These are phyloP conservation scores for Cervus canadensis DNA, from an alignment of 2,113 vertebrate species.

Conservation along the genomic window DNA sequence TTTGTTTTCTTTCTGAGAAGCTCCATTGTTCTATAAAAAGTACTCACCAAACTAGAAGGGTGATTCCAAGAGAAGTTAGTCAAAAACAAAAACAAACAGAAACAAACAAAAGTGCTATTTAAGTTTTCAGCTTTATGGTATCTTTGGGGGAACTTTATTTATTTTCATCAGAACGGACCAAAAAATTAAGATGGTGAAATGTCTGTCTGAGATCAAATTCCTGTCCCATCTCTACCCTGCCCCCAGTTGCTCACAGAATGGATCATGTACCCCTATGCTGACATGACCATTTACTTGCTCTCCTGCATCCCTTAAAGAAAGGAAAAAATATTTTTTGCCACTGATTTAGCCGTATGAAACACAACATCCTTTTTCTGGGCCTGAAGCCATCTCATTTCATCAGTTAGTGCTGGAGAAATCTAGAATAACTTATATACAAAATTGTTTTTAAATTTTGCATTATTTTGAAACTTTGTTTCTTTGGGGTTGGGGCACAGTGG, in stretches of 20 bases:
- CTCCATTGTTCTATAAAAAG: too few relatives aligned
- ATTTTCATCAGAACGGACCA: not conserved
- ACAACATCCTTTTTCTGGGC: not conserved
- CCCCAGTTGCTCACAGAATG: not conserved
- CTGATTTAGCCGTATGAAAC: not conserved
- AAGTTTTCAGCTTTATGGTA: too few relatives aligned
- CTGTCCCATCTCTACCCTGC: not conserved
- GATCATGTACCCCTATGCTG: not conserved
- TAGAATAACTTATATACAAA: not conserved
- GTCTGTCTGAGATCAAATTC: not conserved
- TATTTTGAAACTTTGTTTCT: not conserved
- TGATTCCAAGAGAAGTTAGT: too few relatives aligned
- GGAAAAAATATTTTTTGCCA: not conserved
- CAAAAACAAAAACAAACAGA: too few relatives aligned
- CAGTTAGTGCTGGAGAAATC: not conserved
- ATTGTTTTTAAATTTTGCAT: not conserved
- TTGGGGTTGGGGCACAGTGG: not conserved
- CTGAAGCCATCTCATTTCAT: not conserved
- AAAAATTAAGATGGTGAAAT: not conserved
- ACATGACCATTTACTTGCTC: not conserved
- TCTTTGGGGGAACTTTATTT: not conserved
- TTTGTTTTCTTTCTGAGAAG: constrained; percentile 92
- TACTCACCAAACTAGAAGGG: too few relatives aligned
- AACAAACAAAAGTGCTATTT: too few relatives aligned
- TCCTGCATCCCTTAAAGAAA: not conserved